Evolutionary conservation across 1,140 invertebrate species (phyloP).

Genomic region (Lordiphosa clarofinis): DNA sequence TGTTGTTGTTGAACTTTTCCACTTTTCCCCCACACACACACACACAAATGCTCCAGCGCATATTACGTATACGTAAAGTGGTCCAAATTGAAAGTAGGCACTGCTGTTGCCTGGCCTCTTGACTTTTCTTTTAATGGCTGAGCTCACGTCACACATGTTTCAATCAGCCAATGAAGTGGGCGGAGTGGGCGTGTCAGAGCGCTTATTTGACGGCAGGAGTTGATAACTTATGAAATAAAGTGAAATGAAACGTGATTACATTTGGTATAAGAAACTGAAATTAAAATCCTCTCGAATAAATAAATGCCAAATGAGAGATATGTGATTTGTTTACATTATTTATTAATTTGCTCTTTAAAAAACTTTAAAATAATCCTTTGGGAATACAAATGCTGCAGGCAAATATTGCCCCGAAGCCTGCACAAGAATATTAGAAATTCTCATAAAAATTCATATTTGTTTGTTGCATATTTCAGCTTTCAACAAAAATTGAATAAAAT

Average conservation of each 20-base stretch:
- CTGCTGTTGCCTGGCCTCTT: constrained; percentile 36
- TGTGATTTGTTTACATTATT: background rate
- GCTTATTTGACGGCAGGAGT: constrained; percentile 22
- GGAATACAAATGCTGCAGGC: background rate
- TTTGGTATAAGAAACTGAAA: constrained; percentile 22
- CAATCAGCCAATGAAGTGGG: constrained; percentile 24
- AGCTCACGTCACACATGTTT: constrained; percentile 38
- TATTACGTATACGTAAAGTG: constrained; percentile 47
- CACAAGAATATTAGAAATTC: no score
- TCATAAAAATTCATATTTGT: no score
- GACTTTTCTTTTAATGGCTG: constrained; percentile 42
- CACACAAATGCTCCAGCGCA: background rate
- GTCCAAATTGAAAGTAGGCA: constrained; percentile 41
- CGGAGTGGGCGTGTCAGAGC: constrained; percentile 23
- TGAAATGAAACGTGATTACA: constrained; percentile 61
- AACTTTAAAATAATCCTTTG: background rate
- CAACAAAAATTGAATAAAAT: constrained; percentile 1
- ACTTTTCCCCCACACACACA: constrained; percentile 20
- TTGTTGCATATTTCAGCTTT: no score
- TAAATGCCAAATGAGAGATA: constrained; percentile 10
- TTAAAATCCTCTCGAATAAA: constrained; percentile 45
- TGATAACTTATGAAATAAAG: constrained; percentile 65
- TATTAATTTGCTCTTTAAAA: background rate
- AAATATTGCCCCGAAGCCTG: background rate
- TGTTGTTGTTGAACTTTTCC: constrained; percentile 5